Evolutionary conservation across 2,888 invertebrate species (phyloP).

Genomic region (Brenthis daphne): DNA sequence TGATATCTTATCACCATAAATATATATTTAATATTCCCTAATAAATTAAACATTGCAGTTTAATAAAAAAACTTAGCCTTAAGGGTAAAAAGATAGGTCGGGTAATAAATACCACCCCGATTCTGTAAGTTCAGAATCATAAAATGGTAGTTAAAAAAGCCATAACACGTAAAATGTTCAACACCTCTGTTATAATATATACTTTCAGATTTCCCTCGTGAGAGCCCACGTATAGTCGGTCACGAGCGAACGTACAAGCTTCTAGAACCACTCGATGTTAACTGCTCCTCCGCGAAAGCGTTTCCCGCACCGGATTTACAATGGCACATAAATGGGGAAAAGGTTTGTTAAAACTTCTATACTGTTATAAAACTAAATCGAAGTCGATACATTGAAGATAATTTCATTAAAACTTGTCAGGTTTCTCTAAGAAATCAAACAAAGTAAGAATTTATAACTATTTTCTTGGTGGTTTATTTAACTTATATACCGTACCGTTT

Average conservation of each 20-base stretch:
- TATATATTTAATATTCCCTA: too few species aligned
- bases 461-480: neutral
- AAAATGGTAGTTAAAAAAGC: neutral
- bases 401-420: neutral
- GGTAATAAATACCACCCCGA: too few species aligned
- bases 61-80: too few species aligned
- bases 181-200: slow-evolving; percentile 8
- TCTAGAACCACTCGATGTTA: slow-evolving; percentile 65
- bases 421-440: too few species aligned
- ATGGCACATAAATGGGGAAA: slow-evolving; percentile 72
- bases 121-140: slow-evolving; percentile 14
- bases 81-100: too few species aligned
- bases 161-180: slow-evolving; percentile 6
- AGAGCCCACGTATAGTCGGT: slow-evolving; percentile 69
- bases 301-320: slow-evolving; percentile 73
- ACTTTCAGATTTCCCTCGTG: slow-evolving; percentile 70
- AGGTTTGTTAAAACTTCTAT: slow-evolving; percentile 47
- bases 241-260: slow-evolving; percentile 60
- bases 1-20: too few species aligned
- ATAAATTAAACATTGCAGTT: too few species aligned
- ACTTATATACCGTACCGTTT: neutral
- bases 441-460: neutral
- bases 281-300: slow-evolving; percentile 71
- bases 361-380: neutral
- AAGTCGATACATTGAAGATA: neutral